Evolutionary conservation across 1,140 invertebrate genomes (phyloP).

Genomic region (Asobara japonica): DNA sequence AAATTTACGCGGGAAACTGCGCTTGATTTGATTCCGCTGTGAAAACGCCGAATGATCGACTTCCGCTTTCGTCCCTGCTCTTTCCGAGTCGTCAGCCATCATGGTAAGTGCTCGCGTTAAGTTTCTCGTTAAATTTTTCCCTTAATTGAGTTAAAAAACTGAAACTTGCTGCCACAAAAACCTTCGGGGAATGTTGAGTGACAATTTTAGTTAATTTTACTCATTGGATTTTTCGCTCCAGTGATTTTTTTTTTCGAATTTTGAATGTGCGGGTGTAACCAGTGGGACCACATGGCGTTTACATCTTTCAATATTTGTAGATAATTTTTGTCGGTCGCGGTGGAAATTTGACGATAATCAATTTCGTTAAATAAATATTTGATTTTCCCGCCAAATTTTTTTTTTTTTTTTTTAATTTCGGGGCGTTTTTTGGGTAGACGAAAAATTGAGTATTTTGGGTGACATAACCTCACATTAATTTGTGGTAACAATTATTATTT

Average conservation of each 20-base stretch:
- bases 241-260: neutral
- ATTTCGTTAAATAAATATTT: too few relatives aligned
- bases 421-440: too few relatives aligned
- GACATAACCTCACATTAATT: too few relatives aligned
- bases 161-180: too few relatives aligned
- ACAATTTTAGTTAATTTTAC: neutral
- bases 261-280: neutral
- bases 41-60: slow-evolving; percentile 30
- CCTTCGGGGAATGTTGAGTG: neutral
- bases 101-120: slow-evolving; percentile 49
- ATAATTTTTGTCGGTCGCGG: too few relatives aligned
- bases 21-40: neutral
- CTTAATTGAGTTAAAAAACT: neutral
- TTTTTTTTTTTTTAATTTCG: too few relatives aligned
- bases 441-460: too few relatives aligned
- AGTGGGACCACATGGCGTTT: neutral
- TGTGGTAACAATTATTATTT: too few relatives aligned
- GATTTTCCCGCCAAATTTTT: too few relatives aligned
- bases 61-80: slow-evolving; percentile 42
- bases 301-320: too few relatives aligned
- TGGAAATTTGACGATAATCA: too few relatives aligned
- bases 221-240: too few relatives aligned
- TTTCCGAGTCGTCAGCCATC: slow-evolving; percentile 44
- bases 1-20: neutral
- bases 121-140: neutral